A percentile compares a stretch with the other conserved stretches of the same genome.
phyloP scores from a whole-genome alignment of 2,113 vertebrate species.

The Martes martes region DNA sequence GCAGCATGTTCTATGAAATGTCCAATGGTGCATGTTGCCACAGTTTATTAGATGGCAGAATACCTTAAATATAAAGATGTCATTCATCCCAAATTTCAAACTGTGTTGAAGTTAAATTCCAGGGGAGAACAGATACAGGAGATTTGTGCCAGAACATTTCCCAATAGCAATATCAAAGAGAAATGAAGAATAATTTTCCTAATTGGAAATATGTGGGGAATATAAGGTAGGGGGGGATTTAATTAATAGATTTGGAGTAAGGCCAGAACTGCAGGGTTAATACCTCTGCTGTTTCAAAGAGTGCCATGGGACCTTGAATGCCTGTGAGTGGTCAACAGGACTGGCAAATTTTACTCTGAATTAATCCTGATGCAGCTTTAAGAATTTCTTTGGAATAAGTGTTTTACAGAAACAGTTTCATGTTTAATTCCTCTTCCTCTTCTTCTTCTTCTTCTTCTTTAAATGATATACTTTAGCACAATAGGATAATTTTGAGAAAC shows the following conservation, averaged over 20 bases:
- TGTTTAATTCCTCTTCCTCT: not conserved
- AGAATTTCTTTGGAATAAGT: not conserved
- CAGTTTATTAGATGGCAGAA: not conserved
- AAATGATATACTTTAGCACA: not conserved
- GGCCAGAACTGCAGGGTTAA: conserved; percentile 44
- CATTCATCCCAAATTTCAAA: conserved; percentile 27
- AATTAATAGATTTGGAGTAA: conserved; percentile 47
- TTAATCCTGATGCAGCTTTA: not conserved
- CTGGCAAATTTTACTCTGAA: not conserved
- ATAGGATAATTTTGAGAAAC: not conserved
- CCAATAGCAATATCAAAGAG: not conserved
- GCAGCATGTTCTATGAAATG: not conserved
- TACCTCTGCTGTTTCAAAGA: not conserved
- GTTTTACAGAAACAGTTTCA: not conserved
- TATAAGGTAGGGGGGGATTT: not conserved
- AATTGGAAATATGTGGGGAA: conserved; percentile 40
- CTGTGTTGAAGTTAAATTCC: not conserved
- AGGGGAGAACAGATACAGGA: conserved; percentile 15
- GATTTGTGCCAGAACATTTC: conserved; percentile 34
- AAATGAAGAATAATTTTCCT: conserved; percentile 37
- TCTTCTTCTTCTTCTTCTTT: not conserved
- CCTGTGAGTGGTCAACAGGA: not conserved
- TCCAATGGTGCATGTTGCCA: not conserved
- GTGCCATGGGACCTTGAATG: not conserved
- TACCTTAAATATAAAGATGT: conserved; percentile 47